Evolutionary conservation across 92 coral and sea anemone species (phyloP).

Genomic region (Zoanthus sociatus): DNA sequence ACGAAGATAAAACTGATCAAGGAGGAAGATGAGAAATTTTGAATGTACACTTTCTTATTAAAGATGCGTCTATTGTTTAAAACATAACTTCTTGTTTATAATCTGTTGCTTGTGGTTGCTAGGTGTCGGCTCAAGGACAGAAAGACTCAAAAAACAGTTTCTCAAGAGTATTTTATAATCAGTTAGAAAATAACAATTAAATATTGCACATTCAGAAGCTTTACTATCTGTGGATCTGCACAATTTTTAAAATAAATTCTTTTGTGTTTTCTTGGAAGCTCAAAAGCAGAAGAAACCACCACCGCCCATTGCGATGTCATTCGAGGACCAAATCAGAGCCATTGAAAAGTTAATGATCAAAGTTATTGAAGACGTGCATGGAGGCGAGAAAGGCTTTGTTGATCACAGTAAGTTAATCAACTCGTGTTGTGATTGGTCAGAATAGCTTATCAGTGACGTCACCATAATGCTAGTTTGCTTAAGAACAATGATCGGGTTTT

Average conservation of each 20-base stretch:
- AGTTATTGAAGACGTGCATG: background rate
- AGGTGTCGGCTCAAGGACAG: too few relatives aligned
- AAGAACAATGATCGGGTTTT: too few relatives aligned
- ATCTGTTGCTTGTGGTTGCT: too few relatives aligned
- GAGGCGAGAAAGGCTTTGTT: slow-evolving; percentile 10
- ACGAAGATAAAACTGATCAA: too few relatives aligned
- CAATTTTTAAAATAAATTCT: background rate
- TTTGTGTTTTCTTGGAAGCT: background rate
- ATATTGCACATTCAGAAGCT: background rate
- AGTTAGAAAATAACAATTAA: background rate
- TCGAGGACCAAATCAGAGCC: background rate
- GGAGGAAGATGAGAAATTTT: too few relatives aligned
- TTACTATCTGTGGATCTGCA: background rate
- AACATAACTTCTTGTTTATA: too few relatives aligned
- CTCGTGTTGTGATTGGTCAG: background rate
- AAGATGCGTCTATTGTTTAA: too few relatives aligned
- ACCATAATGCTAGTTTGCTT: too few relatives aligned
- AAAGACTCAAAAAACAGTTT: too few relatives aligned
- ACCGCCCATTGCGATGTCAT: background rate
- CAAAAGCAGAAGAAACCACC: background rate
- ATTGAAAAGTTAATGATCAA: background rate
- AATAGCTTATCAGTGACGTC: too few relatives aligned
- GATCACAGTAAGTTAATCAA: background rate
- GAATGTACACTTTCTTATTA: too few relatives aligned
- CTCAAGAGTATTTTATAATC: too few relatives aligned